Evolutionary conservation across 2,113 vertebrate species (phyloP).

Genomic region (Archilochus colubris): DNA sequence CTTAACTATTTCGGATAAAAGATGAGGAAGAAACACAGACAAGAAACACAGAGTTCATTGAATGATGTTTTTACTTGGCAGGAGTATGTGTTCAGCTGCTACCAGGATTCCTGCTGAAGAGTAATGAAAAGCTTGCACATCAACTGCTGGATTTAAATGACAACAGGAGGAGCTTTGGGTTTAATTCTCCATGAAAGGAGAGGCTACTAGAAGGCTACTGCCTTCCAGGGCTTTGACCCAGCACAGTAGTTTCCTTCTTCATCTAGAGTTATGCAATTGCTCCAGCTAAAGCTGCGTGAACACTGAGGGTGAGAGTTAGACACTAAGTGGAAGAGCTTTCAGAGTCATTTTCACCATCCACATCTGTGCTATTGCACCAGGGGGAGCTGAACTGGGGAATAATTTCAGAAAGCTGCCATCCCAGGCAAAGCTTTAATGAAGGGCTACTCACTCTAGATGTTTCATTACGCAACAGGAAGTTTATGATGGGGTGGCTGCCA

Average conservation of each 20-base stretch:
- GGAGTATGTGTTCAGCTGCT: neutral
- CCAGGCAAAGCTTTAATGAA: neutral
- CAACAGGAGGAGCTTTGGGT: neutral
- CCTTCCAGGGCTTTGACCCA: neutral
- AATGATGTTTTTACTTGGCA: neutral
- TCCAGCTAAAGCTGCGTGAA: neutral
- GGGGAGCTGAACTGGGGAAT: neutral
- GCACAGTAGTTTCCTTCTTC: neutral
- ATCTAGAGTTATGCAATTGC: neutral
- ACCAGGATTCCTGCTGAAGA: neutral
- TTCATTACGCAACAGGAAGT: neutral
- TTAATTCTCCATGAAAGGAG: neutral
- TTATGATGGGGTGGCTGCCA: neutral
- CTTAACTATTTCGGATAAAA: neutral
- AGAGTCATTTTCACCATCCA: neutral
- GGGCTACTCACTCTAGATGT: neutral
- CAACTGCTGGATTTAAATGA: neutral
- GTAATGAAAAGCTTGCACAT: rapidly evolving
- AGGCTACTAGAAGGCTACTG: too few relatives aligned
- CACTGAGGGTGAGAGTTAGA: neutral
- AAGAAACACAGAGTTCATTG: neutral
- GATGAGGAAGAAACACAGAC: neutral
- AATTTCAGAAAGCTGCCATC: neutral
- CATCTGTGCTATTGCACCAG: neutral
- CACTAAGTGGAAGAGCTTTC: neutral